Evolutionary conservation across 1,140 invertebrate species (phyloP).

Genomic region (Cydia splendana): DNA sequence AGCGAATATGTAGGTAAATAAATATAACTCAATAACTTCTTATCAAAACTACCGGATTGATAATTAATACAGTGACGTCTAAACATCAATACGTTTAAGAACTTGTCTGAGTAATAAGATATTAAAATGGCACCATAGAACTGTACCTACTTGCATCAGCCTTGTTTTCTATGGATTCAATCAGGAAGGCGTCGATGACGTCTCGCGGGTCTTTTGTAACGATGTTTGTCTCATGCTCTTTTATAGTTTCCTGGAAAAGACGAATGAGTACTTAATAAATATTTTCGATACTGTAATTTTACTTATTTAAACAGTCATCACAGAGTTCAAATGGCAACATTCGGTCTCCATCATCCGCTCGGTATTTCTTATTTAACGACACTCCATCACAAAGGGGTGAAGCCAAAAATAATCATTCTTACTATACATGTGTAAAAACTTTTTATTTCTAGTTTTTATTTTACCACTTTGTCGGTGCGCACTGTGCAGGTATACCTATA

Average conservation of each 20-base stretch:
- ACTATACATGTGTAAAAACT: too few relatives aligned
- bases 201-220: constrained; percentile 80
- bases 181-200: constrained; percentile 86
- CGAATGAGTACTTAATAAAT: neutral
- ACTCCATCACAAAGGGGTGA: too few relatives aligned
- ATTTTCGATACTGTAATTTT: too few relatives aligned
- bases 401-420: too few relatives aligned
- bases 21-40: neutral
- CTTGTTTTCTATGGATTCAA: constrained; percentile 78
- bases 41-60: neutral
- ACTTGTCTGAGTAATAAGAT: neutral
- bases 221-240: constrained; percentile 80
- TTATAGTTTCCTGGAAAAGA: constrained; percentile 74
- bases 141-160: constrained; percentile 49
- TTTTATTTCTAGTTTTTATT: too few relatives aligned
- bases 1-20: neutral
- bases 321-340: too few relatives aligned
- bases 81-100: neutral
- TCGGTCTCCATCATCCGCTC: too few relatives aligned
- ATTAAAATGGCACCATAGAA: neutral
- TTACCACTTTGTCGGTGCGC: too few relatives aligned
- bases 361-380: too few relatives aligned
- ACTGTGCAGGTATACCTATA: too few relatives aligned
- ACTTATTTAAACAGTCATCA: too few relatives aligned
- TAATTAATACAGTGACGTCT: neutral